Evolutionary conservation across 2,113 vertebrate genomes (phyloP).

Genomic region (Phoenicopterus ruber): DNA sequence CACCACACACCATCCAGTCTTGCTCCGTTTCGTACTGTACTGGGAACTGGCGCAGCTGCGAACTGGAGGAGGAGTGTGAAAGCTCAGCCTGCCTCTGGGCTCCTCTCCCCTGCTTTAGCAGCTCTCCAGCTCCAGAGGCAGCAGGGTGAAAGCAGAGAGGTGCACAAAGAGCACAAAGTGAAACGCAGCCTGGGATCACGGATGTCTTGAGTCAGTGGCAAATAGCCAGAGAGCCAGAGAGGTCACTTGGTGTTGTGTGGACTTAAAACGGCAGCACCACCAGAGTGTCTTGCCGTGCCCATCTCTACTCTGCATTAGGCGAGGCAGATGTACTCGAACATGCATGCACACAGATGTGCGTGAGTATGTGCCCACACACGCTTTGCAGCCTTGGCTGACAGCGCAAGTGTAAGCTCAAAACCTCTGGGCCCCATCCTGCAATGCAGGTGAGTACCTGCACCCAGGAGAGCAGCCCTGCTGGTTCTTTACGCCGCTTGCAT

Average conservation of each 20-base stretch:
- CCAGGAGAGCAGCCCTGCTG: rapidly evolving
- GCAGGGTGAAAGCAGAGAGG: background rate
- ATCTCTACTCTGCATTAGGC: rapidly evolving
- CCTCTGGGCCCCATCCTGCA: background rate
- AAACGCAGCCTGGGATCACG: background rate
- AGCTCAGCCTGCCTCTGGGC: background rate
- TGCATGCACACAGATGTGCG: background rate
- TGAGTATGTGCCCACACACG: background rate
- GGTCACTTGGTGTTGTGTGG: background rate
- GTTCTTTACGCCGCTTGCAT: rapidly evolving
- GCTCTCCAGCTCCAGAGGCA: background rate
- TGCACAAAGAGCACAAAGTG: background rate
- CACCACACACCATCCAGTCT: no score
- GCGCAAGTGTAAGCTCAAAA: background rate
- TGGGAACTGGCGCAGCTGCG: background rate
- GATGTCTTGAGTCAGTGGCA: background rate
- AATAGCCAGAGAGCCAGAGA: rapidly evolving
- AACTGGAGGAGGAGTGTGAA: background rate
- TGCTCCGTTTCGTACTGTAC: background rate
- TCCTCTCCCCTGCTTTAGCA: background rate
- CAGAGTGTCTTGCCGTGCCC: rapidly evolving
- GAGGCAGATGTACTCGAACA: background rate
- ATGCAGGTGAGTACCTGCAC: background rate
- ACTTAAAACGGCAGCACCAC: rapidly evolving
- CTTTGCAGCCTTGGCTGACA: background rate